Conservation (phyloP, 2,797 vertebrate genomes). For the Pseudochirops cupreus region DNA sequence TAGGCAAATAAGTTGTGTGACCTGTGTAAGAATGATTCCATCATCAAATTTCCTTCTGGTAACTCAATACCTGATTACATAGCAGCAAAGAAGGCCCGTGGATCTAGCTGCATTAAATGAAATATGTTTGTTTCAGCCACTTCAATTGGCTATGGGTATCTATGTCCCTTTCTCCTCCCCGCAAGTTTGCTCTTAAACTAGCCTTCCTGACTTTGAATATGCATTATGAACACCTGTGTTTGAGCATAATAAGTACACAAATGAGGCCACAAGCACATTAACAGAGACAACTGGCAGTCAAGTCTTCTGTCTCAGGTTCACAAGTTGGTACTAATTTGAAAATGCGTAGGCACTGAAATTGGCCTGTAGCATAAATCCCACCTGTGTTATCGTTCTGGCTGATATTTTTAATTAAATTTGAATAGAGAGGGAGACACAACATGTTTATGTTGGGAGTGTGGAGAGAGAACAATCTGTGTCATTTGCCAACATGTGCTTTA, state of each 20-base stretch:
- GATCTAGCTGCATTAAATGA: neutral
- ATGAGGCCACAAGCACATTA: constrained; percentile 51
- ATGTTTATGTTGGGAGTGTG: constrained; percentile 56
- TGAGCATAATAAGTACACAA: constrained; percentile 39
- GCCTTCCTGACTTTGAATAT: constrained; percentile 36
- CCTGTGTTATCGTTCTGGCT: constrained; percentile 58
- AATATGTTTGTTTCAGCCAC: neutral
- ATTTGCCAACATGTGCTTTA: constrained; percentile 60
- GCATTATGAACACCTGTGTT: constrained; percentile 50
- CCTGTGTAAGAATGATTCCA: neutral
- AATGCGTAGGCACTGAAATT: constrained; percentile 44
- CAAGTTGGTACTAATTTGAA: constrained; percentile 58
- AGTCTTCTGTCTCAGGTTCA: constrained; percentile 62
- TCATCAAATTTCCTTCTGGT: neutral
- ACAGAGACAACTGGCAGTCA: constrained; percentile 6
- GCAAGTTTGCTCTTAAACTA: constrained; percentile 33
- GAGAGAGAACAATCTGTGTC: constrained; percentile 69
- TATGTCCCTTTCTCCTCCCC: neutral
- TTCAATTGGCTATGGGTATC: neutral
- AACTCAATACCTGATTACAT: neutral
- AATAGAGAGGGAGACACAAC: constrained; percentile 70
- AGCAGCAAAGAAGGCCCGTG: rapidly evolving
- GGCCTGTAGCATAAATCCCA: constrained; percentile 71
- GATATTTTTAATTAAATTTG: constrained; percentile 72
- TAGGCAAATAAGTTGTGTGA: constrained; percentile 26